Evolutionary conservation across 2,888 invertebrate species (phyloP).

Genomic region (Tachina grossa): DNA sequence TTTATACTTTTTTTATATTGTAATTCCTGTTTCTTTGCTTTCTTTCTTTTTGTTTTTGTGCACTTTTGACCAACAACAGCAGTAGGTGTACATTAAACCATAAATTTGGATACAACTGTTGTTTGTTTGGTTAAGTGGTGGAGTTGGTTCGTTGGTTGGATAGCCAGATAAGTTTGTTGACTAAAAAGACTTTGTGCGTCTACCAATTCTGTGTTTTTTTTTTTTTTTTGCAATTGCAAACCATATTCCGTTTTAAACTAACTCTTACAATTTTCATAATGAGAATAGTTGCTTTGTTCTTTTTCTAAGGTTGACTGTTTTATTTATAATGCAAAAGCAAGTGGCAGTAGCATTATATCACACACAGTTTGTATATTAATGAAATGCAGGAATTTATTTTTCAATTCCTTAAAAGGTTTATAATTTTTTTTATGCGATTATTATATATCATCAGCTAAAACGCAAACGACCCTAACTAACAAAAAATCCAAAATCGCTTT

Average conservation of each 20-base stretch:
- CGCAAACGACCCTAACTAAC: no score
- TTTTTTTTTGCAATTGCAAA: background rate
- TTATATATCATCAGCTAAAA: no score
- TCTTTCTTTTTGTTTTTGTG: conserved; percentile 18
- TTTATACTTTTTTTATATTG: background rate
- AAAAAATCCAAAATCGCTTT: no score
- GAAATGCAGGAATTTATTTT: no score
- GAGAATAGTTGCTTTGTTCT: conserved; percentile 13
- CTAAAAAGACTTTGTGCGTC: background rate
- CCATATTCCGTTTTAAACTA: background rate
- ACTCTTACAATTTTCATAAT: background rate
- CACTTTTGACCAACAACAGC: conserved; percentile 49
- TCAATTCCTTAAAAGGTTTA: no score
- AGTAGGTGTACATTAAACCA: conserved; percentile 58
- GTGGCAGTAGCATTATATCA: no score
- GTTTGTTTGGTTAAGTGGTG: conserved; percentile 5
- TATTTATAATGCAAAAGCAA: no score
- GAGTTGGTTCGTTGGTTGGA: conserved; percentile 6
- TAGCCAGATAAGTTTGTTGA: background rate
- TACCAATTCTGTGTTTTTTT: no score
- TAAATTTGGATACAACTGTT: conserved; percentile 49
- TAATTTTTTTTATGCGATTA: no score
- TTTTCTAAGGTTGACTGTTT: background rate
- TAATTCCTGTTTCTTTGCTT: background rate
- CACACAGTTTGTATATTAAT: no score